These are phyloP conservation scores for Oryzias celebensis DNA, from an alignment of 2,113 vertebrate species.

Conservation along the genomic window DNA sequence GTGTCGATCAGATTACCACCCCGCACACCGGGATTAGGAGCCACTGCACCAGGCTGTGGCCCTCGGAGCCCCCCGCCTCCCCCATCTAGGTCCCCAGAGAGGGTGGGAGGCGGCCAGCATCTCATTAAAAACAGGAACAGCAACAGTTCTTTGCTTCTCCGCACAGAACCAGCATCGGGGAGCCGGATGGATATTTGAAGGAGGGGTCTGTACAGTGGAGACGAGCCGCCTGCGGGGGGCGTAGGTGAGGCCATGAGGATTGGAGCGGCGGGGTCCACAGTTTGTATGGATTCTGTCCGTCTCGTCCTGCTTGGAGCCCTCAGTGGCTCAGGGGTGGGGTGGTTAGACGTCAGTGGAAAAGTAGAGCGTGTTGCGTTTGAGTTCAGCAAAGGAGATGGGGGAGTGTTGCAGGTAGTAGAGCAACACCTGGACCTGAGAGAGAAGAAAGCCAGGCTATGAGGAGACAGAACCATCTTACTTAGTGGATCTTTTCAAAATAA, in stretches of 20 bases:
- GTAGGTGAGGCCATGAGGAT: slow-evolving; percentile 33
- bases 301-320: slow-evolving; percentile 32
- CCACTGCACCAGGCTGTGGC: slow-evolving; percentile 34
- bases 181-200: neutral
- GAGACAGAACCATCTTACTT: slow-evolving; percentile 2
- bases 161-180: slow-evolving; percentile 8
- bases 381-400: slow-evolving; percentile 91
- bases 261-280: slow-evolving; percentile 18
- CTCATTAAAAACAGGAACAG: slow-evolving; percentile 34
- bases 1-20: slow-evolving; percentile 26
- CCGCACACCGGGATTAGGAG: slow-evolving; percentile 1
- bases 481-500: neutral
- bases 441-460: slow-evolving; percentile 3
- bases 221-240: slow-evolving; percentile 52
- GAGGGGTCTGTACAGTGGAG: slow-evolving; percentile 62
- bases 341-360: slow-evolving; percentile 96
- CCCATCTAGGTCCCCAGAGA: slow-evolving; percentile 31
- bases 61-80: neutral
- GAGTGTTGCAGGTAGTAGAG: slow-evolving; percentile 98
- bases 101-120: slow-evolving; percentile 23
- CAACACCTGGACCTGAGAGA: slow-evolving; percentile 92
- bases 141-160: slow-evolving; percentile 32
- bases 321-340: slow-evolving; percentile 22
- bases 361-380: slow-evolving; percentile 96
- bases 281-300: slow-evolving; percentile 39